phyloP scores from a whole-genome alignment of 2,113 vertebrate species.

The Mirounga angustirostris region DNA sequence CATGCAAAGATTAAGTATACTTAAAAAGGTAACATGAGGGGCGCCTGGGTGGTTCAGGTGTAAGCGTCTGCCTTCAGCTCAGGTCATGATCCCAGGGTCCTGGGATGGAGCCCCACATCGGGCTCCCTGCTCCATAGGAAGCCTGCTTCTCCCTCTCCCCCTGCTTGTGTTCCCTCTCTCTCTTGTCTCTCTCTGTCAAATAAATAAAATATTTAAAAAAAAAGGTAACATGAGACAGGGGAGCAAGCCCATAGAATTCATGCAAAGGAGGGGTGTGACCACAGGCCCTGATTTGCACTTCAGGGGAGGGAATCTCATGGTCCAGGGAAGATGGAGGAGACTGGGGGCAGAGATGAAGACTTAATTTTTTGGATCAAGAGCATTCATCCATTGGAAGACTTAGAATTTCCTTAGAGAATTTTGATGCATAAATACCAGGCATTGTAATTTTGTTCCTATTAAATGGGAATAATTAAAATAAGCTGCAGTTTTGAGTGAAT shows the following conservation, averaged over 20 bases:
- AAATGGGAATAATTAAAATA: conserved; percentile 12
- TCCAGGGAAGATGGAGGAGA: background rate
- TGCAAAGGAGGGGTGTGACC: background rate
- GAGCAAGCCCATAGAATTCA: background rate
- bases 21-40: background rate
- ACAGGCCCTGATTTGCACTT: background rate
- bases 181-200: too few relatives aligned
- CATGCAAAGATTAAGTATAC: background rate
- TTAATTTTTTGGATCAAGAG: conserved; percentile 7
- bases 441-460: background rate
- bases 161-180: too few relatives aligned
- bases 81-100: too few relatives aligned
- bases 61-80: too few relatives aligned
- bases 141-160: too few relatives aligned
- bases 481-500: conserved; percentile 17
- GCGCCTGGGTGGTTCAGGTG: too few relatives aligned
- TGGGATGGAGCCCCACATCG: too few relatives aligned
- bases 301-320: background rate
- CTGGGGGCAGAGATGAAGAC: background rate
- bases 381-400: background rate
- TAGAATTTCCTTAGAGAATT: background rate
- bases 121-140: too few relatives aligned
- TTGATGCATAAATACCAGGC: background rate
- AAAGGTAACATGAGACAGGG: background rate
- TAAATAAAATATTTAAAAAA: too few relatives aligned